These are phyloP conservation scores for Phaethornis superciliosus DNA, from an alignment of 2,113 vertebrate genomes.

Conservation along the genomic window DNA sequence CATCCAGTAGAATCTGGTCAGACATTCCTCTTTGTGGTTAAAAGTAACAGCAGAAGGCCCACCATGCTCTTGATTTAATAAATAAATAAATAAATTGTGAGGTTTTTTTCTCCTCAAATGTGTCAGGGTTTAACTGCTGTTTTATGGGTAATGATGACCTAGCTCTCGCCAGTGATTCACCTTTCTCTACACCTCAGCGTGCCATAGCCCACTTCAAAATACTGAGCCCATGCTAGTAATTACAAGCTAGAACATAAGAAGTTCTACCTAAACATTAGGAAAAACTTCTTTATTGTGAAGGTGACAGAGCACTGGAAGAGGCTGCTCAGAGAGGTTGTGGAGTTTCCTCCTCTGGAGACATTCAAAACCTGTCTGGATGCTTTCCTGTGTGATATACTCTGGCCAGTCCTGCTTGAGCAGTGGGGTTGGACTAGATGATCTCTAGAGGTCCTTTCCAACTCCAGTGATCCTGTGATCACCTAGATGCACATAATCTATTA, in stretches of 20 bases:
- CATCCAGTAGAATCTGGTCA: background rate
- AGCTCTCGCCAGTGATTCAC: fast-evolving
- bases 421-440: too few relatives aligned
- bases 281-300: too few relatives aligned
- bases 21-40: background rate
- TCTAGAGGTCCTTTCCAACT: too few relatives aligned
- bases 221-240: fast-evolving
- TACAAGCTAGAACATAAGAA: too few relatives aligned
- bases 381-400: too few relatives aligned
- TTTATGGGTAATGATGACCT: background rate
- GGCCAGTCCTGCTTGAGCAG: too few relatives aligned
- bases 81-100: background rate
- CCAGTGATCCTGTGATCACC: too few relatives aligned
- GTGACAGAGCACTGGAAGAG: too few relatives aligned
- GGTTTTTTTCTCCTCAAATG: background rate
- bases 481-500: background rate
- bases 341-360: too few relatives aligned
- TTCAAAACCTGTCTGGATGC: too few relatives aligned
- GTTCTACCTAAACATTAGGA: too few relatives aligned
- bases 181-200: background rate
- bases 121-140: background rate
- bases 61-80: background rate
- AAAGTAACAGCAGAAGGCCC: background rate
- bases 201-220: background rate
- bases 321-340: too few relatives aligned